Evolutionary conservation across 2,797 vertebrate genomes (phyloP), one percentile per base, ranked within the genome.

Genomic region (Gymnoscopelus braueri): DNA sequence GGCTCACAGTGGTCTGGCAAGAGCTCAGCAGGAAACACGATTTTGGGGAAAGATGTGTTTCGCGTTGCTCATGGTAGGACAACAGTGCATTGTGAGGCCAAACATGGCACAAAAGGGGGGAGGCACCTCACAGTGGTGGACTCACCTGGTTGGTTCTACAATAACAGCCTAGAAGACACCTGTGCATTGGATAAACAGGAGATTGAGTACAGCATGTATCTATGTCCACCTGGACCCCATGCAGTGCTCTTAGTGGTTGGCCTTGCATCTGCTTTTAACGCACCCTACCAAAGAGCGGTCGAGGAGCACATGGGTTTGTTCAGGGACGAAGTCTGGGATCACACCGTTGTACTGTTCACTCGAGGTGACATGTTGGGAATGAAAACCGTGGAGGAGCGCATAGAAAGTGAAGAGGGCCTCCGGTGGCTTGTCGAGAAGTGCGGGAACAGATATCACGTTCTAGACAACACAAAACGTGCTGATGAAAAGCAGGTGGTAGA

Each of bases 271-370:
- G 64, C 67, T 4, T 77, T 79, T 14, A 78, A 75, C 14, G 6
- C 23, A 10, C 3, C 29, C 2, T 65, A 74, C 0, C 24, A 47
- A 0, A 79, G 13, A 69, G 59, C 69, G 2, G 65, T 86, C 15
- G 71, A 72, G 32, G 71, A 85, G 32, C 84, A 89, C 57, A 81
- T 87, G 82, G 53, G 69, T 15, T 3, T 87, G 58, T 87, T 87
- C 56, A 72, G 58, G 1, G 69, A 79, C 0, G 44, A 88, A 0
- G 11, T 88, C 49, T 89, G 84, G 86, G 74, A 57, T 3, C 69
- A 85, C 52, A 87, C 86, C 1, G 44, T 83, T 1, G 63, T 89
- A 50, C 57, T 89, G 39, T 82, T 90, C 52, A 86, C 84, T 0
- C 29, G 35, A 60, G 81, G 69, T 15, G 84, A 88, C 57, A 84